Evolutionary conservation across 1,140 invertebrate genomes (phyloP).

Genomic region (Luehdorfia chinensis): DNA sequence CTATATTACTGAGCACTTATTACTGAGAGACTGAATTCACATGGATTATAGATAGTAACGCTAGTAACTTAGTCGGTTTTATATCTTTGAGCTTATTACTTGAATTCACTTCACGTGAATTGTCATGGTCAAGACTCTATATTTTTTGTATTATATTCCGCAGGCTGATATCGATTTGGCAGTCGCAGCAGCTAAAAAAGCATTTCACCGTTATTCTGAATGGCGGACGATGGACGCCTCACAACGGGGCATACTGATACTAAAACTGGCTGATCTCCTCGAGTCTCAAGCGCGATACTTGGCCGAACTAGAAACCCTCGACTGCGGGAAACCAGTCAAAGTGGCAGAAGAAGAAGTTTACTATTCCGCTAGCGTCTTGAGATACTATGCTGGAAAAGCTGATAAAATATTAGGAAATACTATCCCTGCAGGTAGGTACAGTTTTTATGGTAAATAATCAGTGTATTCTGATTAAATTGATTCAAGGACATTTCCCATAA

Average conservation of each 20-base stretch:
- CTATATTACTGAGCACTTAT: too few relatives aligned
- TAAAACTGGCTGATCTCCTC: constrained; percentile 84
- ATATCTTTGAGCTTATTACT: too few relatives aligned
- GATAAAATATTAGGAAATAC: constrained; percentile 84
- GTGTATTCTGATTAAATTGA: too few relatives aligned
- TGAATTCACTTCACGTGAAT: too few relatives aligned
- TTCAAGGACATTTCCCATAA: too few relatives aligned
- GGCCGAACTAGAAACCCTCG: constrained; percentile 82
- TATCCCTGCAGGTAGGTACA: constrained; percentile 49
- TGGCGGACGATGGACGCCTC: constrained; percentile 87
- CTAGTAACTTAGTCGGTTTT: too few relatives aligned
- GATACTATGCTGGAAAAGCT: constrained; percentile 87
- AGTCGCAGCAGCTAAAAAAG: constrained; percentile 87
- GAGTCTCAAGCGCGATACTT: constrained; percentile 83
- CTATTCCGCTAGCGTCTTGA: constrained; percentile 74
- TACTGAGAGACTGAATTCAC: too few relatives aligned
- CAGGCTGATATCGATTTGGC: constrained; percentile 88
- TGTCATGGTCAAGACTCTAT: too few relatives aligned
- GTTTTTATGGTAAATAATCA: neutral
- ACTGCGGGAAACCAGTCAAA: constrained; percentile 86
- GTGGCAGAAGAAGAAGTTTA: constrained; percentile 79
- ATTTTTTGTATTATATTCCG: constrained; percentile 4
- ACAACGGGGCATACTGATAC: constrained; percentile 75
- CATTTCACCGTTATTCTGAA: constrained; percentile 83
- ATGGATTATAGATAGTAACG: too few relatives aligned